These are phyloP conservation scores for Trachurus trachurus DNA, from an alignment of 2,797 vertebrate species.

Conservation along the genomic window DNA sequence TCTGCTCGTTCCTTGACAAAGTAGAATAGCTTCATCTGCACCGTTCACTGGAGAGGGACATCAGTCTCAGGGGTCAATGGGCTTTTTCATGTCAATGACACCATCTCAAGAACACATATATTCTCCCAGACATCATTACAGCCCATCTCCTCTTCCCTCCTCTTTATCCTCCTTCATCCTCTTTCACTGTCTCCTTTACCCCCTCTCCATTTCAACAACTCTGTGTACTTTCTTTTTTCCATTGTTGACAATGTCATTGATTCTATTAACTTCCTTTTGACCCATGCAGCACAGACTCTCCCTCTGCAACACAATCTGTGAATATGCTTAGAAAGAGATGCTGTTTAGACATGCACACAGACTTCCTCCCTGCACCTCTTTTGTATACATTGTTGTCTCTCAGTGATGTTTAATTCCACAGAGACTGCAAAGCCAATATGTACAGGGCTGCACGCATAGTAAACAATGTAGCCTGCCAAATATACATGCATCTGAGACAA, in stretches of 20 bases:
- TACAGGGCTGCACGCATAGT: conserved; percentile 27
- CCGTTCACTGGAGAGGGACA: conserved; percentile 22
- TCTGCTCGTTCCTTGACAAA: conserved; percentile 6
- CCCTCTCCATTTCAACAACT: conserved; percentile 15
- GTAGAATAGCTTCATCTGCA: conserved; percentile 6
- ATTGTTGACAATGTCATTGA: conserved; percentile 55
- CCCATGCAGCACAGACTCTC: conserved; percentile 3
- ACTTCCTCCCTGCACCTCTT: conserved; percentile 23
- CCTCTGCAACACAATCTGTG: conserved; percentile 20
- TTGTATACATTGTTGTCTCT: conserved; percentile 38
- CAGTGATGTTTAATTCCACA: conserved; percentile 29
- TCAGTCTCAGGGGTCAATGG: conserved; percentile 45
- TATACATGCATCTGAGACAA: conserved; percentile 8
- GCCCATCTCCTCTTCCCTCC: conserved; percentile 11
- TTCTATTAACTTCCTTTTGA: conserved; percentile 61
- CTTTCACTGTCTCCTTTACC: conserved; percentile 1
- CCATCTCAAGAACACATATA: conserved; percentile 37
- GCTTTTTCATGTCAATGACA: conserved; percentile 49
- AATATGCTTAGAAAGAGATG: conserved; percentile 22
- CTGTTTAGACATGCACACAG: conserved; percentile 13
- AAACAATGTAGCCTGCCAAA: conserved; percentile 33
- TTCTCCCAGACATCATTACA: conserved; percentile 32
- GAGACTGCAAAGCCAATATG: conserved; percentile 18
- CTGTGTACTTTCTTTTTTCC: conserved; percentile 14
- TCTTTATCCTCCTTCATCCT: not conserved